Conservation (phyloP, 2,113 vertebrate genomes). For the Hippoglossus stenolepis region DNA sequence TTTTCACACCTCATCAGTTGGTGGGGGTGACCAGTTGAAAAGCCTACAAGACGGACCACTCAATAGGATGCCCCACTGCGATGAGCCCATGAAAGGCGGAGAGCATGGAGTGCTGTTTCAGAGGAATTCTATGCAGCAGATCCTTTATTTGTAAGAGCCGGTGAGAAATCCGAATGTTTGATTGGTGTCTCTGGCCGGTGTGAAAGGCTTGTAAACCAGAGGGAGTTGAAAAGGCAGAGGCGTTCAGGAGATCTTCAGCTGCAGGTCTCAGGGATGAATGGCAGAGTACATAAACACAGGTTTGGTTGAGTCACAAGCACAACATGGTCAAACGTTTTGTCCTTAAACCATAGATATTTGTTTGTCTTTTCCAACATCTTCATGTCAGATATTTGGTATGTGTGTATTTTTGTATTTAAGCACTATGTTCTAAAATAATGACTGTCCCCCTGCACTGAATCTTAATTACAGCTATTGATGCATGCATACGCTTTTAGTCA, state of each 20-base stretch:
- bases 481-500: conserved; percentile 18
- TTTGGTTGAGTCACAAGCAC: background rate
- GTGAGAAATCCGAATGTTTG: conserved; percentile 16
- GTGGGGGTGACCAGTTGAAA: conserved; percentile 27
- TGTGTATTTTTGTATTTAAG: background rate
- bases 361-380: conserved; percentile 1
- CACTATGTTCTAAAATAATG: background rate
- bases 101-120: conserved; percentile 30
- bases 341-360: background rate
- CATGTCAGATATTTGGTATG: conserved; percentile 1
- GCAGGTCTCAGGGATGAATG: too few species aligned
- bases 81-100: background rate
- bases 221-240: background rate
- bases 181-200: background rate
- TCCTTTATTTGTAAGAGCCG: conserved; percentile 22
- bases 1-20: conserved; percentile 20
- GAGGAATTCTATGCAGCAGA: background rate
- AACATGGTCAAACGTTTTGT: conserved; percentile 4
- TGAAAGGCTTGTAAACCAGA: background rate
- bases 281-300: too few species aligned
- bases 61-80: conserved; percentile 20
- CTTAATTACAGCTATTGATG: conserved; percentile 7
- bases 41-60: conserved; percentile 16
- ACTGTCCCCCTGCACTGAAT: background rate
- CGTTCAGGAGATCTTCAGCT: background rate